Evolutionary conservation across 2,797 vertebrate species (phyloP), one percentile per base, ranked within the genome.

Genomic region (Corythornis leucogaster): DNA sequence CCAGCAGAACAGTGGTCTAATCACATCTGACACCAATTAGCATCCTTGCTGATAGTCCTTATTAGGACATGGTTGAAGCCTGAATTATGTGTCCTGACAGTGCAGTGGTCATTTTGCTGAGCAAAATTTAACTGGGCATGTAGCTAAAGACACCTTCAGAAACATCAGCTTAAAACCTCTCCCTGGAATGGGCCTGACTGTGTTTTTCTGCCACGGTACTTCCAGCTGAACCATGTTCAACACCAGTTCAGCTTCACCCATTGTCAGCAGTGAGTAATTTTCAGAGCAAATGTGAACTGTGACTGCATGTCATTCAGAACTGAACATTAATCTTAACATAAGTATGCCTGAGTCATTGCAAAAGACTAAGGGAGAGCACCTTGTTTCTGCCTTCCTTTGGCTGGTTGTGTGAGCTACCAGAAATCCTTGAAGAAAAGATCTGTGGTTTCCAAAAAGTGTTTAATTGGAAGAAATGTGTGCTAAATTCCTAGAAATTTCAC

Each of bases 1-100:
- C 80, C 57, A 93, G 73, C 33, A 91, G 80, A 86, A 71, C 18
- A 61, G 61, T 90, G 46, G 30, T 64, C 80, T 91, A 92, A 93
- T 92, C 87, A 82, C 53, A 74, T 68, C 83, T 88, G 85, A 88
- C 88, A 80, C 59, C 74, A 88, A 58, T 96, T 91, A 91, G 57
- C 42, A 70, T 81, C 63, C 45, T 74, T 70, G 57, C 63, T 95
- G 82, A 86, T 91, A 42, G 57, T 68, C 48, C 61, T 78, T 67
- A 38, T 91, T 70, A 91, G 73, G 77, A 75, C 62, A 62, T 2
- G 46, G 63, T 31, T 70, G 70, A 81, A 85, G 14, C 38, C 70
- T 80, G 78, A 94, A 79, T 81, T 89, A 22, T 25, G 6, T 28
- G 42, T 86, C 80, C 94, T 33, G 73, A 18, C 30, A 57, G 35